Evolutionary conservation across 2,113 vertebrate genomes (phyloP), one percentile per base, ranked within the genome.

Genomic region (Scophthalmus maximus): DNA sequence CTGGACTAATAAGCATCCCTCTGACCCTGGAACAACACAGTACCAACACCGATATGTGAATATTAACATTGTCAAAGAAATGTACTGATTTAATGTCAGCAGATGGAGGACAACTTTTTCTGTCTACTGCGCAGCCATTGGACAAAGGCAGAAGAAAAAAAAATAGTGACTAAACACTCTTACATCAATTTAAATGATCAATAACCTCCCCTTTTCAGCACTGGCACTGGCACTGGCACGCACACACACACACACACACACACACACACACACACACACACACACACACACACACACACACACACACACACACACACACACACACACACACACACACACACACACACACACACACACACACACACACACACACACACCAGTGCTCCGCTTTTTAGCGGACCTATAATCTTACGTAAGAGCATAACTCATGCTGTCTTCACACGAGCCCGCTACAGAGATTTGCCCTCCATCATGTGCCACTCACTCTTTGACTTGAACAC

Each of bases 401-500:
- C 55, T 68, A 70, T 61, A 78, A 85, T 85, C 23, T 86, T 64
- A 68, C 18, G 52, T 81, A 84, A 85, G 27, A 30, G 53, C 38
- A 69, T 83, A 63, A 78, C 74, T 78, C 79, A 74, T 53, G 25
- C 42, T 32, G 36, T 59, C 62, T 44, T 25, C 46, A 44, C 27
- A 50, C 36, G 25, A 26, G 20, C 12, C n/a, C 25, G 32, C 6
- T 46, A 60, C 8, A 3, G 47, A 64, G 25, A 40, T 25, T 20
- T 63, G n/a, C 18, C 26, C 34, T 25, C 30, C 9, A 10, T 52
- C 25, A 22, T 29, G 30, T 51, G 32, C 66, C 79, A 98, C 97
- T 97, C 80, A 98, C 97, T 98, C 96, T 94, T 96, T 96, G 76
- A 98, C 96, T 80, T 96, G 95, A 62, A 98, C 96, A 0, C 93